Base-by-base conservation (phyloP, 2,888 invertebrate genomes). In the Trachelus stipa region DNA sequence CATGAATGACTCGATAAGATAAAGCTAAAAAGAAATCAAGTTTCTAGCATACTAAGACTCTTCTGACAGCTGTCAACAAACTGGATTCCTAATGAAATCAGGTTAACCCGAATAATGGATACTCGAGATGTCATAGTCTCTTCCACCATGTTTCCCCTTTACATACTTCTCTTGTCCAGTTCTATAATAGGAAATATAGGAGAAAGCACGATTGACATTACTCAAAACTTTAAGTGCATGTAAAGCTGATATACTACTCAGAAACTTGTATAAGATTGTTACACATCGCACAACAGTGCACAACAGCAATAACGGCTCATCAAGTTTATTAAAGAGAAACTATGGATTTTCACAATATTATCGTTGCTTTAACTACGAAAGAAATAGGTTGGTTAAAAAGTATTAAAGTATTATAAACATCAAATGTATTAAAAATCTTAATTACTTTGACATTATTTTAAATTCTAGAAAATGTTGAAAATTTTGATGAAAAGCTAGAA, bases 401-500 rank as follows among this genome's bases (percentile, higher is more conserved):
- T 34, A 33, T 23, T 12, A 30, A 71, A 69, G 31, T 34, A 4
- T 69, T 73, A 33, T 4, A 75, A 34, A 23, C 34, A 71, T 56
- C 1, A 31, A 40, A 69, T 69, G 35, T 11, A 11, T 30, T 76
- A 56, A 4, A 30, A 68, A n/a, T 30, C 15, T 71, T 34, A 30
- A 33, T 76, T 34, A 30, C 6, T 34, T n/a, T 71, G 23, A 30
- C 37, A 76, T 34, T 76, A 23, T n/a, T 31, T 68, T 68, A n/a
- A 31, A 81, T 88, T 88, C 4, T 78, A 91, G 90, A 86, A 79
- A 83, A 82, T 30, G 73, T 74, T 34, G 81, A 81, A 34, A 85
- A 85, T 81, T 86, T 90, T 30, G 82, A 90, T 23, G 83, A 86
- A 37, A 81, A 85, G 40, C 82, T 90, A n/a, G 79, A 85, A 78